These are phyloP conservation scores for Agrotis segetum DNA, from an alignment of 2,888 invertebrate species.

Conservation along the genomic window DNA sequence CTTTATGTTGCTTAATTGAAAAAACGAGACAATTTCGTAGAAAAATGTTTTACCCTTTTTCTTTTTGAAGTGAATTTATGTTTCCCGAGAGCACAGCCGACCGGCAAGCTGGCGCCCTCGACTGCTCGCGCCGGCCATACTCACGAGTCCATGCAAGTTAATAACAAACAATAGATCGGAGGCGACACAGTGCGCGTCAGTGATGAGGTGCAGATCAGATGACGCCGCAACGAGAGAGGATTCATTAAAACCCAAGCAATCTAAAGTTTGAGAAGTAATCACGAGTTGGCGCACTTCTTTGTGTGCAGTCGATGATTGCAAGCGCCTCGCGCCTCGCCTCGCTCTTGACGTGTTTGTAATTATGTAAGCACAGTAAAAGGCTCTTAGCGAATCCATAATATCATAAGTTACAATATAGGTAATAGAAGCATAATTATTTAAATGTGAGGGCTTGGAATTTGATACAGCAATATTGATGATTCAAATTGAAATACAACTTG, in stretches of 20 bases:
- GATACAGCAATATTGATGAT: too few relatives aligned
- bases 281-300: slow-evolving; percentile 38
- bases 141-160: background rate
- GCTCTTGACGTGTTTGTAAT: too few relatives aligned
- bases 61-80: slow-evolving; percentile 11
- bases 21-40: too few relatives aligned
- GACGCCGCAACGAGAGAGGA: slow-evolving; percentile 43
- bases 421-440: too few relatives aligned
- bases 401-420: too few relatives aligned
- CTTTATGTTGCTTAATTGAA: too few relatives aligned
- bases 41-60: too few relatives aligned
- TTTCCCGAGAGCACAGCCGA: background rate
- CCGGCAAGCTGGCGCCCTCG: background rate
- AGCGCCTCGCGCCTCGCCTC: background rate
- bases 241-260: slow-evolving; percentile 64
- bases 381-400: too few relatives aligned
- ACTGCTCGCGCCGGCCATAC: too few relatives aligned
- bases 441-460: too few relatives aligned
- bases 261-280: slow-evolving; percentile 51
- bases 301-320: slow-evolving; percentile 33
- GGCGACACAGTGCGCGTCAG: background rate
- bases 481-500: too few relatives aligned
- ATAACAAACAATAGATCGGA: background rate
- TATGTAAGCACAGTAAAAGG: too few relatives aligned
- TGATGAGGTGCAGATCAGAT: slow-evolving; percentile 43